These are phyloP conservation scores for Pyrgus malvae DNA, from an alignment of 2,888 invertebrate genomes.

Conservation along the genomic window DNA sequence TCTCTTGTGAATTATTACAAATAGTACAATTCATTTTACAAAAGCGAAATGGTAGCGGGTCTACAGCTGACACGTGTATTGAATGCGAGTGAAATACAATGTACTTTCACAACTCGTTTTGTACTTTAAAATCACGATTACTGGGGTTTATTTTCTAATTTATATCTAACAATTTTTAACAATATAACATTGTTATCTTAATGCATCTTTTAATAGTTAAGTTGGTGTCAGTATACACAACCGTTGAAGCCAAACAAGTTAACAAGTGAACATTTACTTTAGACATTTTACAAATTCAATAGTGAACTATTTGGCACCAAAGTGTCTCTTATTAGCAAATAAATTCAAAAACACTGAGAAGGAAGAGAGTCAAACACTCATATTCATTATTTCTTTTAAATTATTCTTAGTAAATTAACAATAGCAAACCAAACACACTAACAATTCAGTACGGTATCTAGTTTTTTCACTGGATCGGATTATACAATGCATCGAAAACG, in stretches of 20 bases:
- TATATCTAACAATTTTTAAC: constrained; percentile 20
- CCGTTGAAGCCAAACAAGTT: constrained; percentile 35
- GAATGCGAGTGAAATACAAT: constrained; percentile 30
- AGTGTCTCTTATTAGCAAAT: constrained; percentile 11
- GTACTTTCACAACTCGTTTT: constrained; percentile 60
- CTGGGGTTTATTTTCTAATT: constrained; percentile 32
- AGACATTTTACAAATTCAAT: constrained; percentile 34
- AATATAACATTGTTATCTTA: constrained; percentile 13
- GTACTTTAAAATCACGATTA: constrained; percentile 73
- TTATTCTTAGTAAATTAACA: constrained; percentile 11
- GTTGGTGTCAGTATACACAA: constrained; percentile 42
- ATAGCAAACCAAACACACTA: constrained; percentile 11
- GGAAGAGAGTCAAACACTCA: constrained; percentile 7
- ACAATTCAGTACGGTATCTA: background rate
- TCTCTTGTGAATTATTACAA: too few relatives aligned
- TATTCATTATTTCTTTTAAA: constrained; percentile 18
- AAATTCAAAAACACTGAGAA: too few relatives aligned
- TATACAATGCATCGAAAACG: constrained; percentile 17
- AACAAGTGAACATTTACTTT: constrained; percentile 28
- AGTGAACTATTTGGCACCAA: constrained; percentile 33
- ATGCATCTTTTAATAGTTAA: constrained; percentile 12
- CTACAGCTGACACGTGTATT: constrained; percentile 6
- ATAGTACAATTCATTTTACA: constrained; percentile 11
- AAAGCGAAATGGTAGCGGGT: constrained; percentile 9
- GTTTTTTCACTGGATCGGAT: constrained; percentile 21